Evolutionary conservation across 2,113 vertebrate genomes (phyloP), one percentile per base, ranked within the genome.

Genomic region (Hucho hucho): DNA sequence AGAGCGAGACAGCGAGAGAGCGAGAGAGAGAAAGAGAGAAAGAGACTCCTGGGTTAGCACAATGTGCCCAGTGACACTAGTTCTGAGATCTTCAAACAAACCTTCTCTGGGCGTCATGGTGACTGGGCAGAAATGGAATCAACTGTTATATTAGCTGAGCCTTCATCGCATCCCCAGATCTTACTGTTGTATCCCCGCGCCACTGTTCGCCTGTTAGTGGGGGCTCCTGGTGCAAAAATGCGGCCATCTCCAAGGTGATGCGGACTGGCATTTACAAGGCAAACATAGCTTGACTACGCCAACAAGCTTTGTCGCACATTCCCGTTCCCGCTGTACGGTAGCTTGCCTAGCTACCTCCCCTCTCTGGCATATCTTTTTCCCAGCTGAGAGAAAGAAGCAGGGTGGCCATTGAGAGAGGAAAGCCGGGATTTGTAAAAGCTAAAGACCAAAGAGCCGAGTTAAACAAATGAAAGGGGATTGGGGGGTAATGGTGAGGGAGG

Each of bases 31-130:
- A 28, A 7, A 37, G 49, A 74, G 61, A 73, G 73, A 73, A 18
- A 56, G 70, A 74, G 64, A 71, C 71, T 92, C 81, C 0, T 87
- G 92, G 85, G 77, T 90, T 80, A 76, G 91, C 79, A 95, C 94
- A 96, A 95, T 93, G 86, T 73, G 1, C 84, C 92, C 87, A 91
- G 90, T 91, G 93, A 93, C 89, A 93, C 0, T 28, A 92, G 91
- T 83, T 95, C 97, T 98, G 97, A 96, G 97, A 98, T 98, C 95
- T 91, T 94, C 95, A 98, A 98, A 98, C 92, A 98, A 96, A 95
- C 94, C 88, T 81, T 7, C 78, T 79, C 89, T 73, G 85, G 37
- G 95, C 94, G 93, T 90, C 97, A 96, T 94, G 95, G 94, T 94
- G 94, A 98, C 93, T 90, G 70, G 86, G 89, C 64, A 75, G 20